These are phyloP conservation scores for Empidonax traillii DNA, from an alignment of 2,113 vertebrate genomes.

Conservation along the genomic window DNA sequence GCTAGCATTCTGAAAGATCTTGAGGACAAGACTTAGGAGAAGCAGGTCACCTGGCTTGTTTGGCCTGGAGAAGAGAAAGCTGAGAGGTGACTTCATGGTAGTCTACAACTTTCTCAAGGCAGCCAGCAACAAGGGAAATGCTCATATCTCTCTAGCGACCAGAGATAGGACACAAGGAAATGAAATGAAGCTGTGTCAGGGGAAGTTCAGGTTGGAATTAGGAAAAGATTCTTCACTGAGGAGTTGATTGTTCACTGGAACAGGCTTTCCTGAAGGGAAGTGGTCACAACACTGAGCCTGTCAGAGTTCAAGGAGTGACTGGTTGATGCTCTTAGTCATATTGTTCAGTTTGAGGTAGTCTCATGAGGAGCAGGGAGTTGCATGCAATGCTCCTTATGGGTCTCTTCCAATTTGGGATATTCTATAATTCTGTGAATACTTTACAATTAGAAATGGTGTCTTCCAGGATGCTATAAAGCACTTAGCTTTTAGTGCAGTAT, in stretches of 20 bases:
- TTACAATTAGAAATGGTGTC: not conserved
- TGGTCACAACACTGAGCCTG: not conserved
- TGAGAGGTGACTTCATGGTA: not conserved
- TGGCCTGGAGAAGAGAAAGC: not conserved
- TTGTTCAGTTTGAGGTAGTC: not conserved
- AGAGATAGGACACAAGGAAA: rapidly evolving
- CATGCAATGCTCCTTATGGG: not conserved
- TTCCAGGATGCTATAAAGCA: not conserved
- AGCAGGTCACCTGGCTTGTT: not conserved
- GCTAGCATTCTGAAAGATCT: no score
- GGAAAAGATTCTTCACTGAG: not conserved
- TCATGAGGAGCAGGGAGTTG: not conserved
- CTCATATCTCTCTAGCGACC: not conserved
- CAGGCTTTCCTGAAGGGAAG: not conserved
- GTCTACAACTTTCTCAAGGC: not conserved
- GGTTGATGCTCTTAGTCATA: not conserved
- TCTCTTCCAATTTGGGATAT: not conserved
- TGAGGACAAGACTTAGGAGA: not conserved
- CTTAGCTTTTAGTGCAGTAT: not conserved
- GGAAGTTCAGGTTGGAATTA: not conserved
- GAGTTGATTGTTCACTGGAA: not conserved
- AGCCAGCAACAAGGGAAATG: not conserved
- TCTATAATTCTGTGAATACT: not conserved
- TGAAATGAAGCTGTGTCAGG: not conserved
- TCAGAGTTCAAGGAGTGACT: not conserved